Conservation (phyloP, 92 coral and sea anemone genomes). For the Paragorgia papillata region DNA sequence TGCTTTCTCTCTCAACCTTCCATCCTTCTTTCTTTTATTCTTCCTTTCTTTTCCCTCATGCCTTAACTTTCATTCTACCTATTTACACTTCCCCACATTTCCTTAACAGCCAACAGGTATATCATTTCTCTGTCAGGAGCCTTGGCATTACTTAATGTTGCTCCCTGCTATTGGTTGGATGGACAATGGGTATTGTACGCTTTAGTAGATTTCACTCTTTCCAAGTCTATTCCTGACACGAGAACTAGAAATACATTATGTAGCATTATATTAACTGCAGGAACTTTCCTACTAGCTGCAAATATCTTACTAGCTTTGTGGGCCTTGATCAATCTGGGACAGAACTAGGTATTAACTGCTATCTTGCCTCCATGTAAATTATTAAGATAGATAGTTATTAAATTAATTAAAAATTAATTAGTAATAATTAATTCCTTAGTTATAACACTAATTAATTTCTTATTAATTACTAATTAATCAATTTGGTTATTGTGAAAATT, state of each 20-base stretch:
- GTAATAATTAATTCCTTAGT: too few species aligned
- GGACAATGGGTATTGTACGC: conserved; percentile 99
- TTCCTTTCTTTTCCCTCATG: background rate
- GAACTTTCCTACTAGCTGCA: conserved; percentile 83
- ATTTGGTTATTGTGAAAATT: too few species aligned
- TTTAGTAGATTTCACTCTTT: conserved; percentile 69
- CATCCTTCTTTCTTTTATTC: background rate
- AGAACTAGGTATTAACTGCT: background rate
- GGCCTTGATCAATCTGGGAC: conserved; percentile 79
- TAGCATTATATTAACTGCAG: conserved; percentile 77
- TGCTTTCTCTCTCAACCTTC: background rate
- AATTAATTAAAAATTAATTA: too few species aligned
- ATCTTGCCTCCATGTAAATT: background rate
- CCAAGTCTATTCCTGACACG: conserved; percentile 69
- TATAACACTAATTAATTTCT: too few species aligned
- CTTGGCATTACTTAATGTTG: conserved; percentile 82
- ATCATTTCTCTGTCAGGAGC: conserved; percentile 90
- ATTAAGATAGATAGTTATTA: too few species aligned
- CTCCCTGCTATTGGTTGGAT: conserved; percentile 93
- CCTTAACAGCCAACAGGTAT: conserved; percentile 68
- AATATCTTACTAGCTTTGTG: conserved; percentile 91
- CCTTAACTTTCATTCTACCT: background rate
- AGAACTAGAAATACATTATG: conserved; percentile 83
- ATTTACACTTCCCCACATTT: conserved; percentile 8
- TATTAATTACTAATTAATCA: too few species aligned